These are phyloP conservation scores for Amyelois transitella DNA, from an alignment of 1,140 invertebrate species.

Conservation along the genomic window DNA sequence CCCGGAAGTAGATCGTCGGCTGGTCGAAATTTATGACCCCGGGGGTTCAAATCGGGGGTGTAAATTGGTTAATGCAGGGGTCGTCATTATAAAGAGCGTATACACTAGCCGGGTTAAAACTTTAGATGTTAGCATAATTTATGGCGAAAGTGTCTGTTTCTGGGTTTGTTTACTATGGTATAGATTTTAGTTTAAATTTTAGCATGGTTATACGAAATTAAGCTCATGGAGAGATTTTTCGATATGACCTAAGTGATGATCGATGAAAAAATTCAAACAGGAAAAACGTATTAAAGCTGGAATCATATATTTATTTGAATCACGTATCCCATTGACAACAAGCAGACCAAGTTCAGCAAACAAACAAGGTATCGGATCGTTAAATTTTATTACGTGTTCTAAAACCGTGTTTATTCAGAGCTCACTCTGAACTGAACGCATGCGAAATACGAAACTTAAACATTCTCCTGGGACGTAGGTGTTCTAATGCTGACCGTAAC, in stretches of 20 bases:
- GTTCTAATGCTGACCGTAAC: neutral
- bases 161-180: too few relatives aligned
- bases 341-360: neutral
- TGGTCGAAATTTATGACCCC: conserved; percentile 58
- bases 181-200: too few relatives aligned
- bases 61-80: conserved; percentile 67
- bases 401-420: neutral
- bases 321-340: neutral
- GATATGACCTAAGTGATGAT: too few relatives aligned
- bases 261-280: too few relatives aligned
- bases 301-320: neutral
- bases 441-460: neutral
- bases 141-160: too few relatives aligned
- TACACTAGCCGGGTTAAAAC: neutral
- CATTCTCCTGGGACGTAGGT: neutral
- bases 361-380: neutral
- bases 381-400: neutral
- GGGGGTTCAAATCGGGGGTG: conserved; percentile 53
- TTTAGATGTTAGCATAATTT: too few relatives aligned
- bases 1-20: conserved; percentile 59
- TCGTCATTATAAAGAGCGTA: neutral
- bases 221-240: too few relatives aligned
- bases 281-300: too few relatives aligned
- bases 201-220: too few relatives aligned
- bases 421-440: neutral